Evolutionary conservation across 2,113 vertebrate species (phyloP).

Genomic region (Eudyptes chrysolophus): DNA sequence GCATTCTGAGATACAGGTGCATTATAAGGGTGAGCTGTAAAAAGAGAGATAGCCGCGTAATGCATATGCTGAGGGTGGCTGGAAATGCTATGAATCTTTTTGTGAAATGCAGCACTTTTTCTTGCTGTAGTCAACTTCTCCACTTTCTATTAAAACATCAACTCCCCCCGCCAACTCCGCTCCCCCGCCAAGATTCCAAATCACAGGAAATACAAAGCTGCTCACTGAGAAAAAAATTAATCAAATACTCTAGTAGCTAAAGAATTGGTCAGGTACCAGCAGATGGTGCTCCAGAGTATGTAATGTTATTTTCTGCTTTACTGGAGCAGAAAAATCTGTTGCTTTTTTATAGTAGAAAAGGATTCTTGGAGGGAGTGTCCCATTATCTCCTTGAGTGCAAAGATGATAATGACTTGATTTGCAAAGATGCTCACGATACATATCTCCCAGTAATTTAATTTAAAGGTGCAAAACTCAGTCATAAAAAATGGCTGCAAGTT

Average conservation of each 20-base stretch:
- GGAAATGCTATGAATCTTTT: not conserved
- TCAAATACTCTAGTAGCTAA: not conserved
- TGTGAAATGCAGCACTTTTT: not conserved
- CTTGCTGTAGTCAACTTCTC: not conserved
- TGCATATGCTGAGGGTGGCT: not conserved
- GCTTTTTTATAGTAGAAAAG: not conserved
- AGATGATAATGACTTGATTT: not conserved
- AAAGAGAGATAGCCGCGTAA: not conserved
- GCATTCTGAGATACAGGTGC: not conserved
- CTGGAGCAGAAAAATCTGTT: not conserved
- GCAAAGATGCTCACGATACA: not conserved
- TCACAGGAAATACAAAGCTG: not conserved
- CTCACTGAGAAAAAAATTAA: not conserved
- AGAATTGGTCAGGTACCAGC: not conserved
- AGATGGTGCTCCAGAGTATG: not conserved
- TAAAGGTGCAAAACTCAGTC: not conserved
- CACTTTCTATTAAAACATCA: not conserved
- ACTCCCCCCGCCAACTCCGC: fast-evolving
- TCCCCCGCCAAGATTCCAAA: not conserved
- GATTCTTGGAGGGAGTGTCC: not conserved
- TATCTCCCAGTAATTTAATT: not conserved
- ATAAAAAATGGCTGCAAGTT: not conserved
- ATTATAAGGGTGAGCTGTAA: not conserved
- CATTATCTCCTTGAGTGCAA: not conserved
- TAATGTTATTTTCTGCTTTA: not conserved